A percentile compares a stretch with the other conserved stretches of the same genome.
phyloP scores from a whole-genome alignment of 2,113 vertebrate genomes.

The Lipotes vexillifer region DNA sequence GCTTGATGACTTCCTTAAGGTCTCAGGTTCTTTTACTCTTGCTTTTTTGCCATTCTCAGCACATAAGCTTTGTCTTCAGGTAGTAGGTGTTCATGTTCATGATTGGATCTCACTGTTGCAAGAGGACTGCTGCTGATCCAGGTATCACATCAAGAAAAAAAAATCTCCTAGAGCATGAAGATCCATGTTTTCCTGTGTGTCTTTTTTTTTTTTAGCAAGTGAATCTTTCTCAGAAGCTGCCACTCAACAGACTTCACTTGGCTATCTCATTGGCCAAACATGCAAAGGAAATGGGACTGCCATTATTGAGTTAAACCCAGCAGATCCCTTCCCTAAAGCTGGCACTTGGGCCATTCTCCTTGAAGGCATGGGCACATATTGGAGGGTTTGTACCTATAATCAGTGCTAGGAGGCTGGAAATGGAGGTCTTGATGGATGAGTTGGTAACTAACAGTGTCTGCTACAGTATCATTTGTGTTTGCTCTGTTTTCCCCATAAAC shows the following conservation, averaged over 20 bases:
- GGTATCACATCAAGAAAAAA: neutral
- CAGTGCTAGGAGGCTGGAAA: neutral
- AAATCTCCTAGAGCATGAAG: neutral
- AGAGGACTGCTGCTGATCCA: neutral
- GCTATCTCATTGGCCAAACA: neutral
- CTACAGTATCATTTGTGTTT: neutral
- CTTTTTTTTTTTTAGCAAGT: neutral
- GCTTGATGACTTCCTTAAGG: neutral
- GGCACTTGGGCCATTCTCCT: neutral
- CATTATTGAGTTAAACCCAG: neutral
- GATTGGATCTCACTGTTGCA: neutral
- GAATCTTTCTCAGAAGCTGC: neutral
- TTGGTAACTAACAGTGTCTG: neutral
- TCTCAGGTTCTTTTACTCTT: neutral
- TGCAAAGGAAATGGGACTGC: neutral
- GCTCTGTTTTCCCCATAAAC: neutral
- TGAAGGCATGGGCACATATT: neutral
- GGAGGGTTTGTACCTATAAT: neutral
- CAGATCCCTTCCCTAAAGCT: neutral
- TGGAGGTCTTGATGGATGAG: neutral
- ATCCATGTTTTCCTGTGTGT: neutral
- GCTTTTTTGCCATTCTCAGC: neutral
- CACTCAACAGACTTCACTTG: neutral
- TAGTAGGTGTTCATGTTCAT: neutral
- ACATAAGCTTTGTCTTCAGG: neutral